phyloP scores from a whole-genome alignment of 2,888 invertebrate genomes.

The Syritta pipiens region DNA sequence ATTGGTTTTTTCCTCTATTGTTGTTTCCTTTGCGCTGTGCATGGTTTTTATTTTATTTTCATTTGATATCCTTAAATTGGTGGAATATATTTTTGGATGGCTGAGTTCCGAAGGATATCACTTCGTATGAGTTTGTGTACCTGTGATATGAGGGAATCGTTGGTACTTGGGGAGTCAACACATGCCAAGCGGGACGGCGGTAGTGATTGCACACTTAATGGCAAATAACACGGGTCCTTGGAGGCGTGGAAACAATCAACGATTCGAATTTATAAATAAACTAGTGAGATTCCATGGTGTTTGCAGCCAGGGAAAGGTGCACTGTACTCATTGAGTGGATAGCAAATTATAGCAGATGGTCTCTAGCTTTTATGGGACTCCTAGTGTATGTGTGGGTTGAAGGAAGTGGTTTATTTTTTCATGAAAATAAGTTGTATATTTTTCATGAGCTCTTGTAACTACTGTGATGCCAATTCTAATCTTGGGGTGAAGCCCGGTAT shows the following conservation, averaged over 20 bases:
- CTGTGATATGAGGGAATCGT: conserved; percentile 45
- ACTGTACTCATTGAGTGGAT: neutral
- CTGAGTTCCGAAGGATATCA: conserved; percentile 52
- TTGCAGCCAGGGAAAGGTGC: conserved; percentile 10
- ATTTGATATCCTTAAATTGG: conserved; percentile 63
- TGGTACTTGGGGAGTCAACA: neutral
- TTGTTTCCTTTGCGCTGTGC: conserved; percentile 12
- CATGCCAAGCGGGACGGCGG: neutral
- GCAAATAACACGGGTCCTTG: conserved; percentile 39
- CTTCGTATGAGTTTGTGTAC: conserved; percentile 19
- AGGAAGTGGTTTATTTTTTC: no score
- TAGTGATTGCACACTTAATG: conserved; percentile 57
- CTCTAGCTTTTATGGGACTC: no score
- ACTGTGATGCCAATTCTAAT: no score
- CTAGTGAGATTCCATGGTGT: neutral
- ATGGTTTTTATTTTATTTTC: conserved; percentile 55
- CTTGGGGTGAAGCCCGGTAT: no score
- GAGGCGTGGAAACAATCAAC: conserved; percentile 38
- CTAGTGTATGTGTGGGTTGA: no score
- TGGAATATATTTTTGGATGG: conserved; percentile 56
- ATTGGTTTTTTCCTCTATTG: conserved; percentile 26
- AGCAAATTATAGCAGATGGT: neutral
- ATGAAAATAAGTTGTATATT: no score
- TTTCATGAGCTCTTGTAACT: no score
- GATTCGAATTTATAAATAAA: conserved; percentile 40